Base-by-base conservation (phyloP, 1,140 invertebrate species). In the Dufourea novaeangliae region DNA sequence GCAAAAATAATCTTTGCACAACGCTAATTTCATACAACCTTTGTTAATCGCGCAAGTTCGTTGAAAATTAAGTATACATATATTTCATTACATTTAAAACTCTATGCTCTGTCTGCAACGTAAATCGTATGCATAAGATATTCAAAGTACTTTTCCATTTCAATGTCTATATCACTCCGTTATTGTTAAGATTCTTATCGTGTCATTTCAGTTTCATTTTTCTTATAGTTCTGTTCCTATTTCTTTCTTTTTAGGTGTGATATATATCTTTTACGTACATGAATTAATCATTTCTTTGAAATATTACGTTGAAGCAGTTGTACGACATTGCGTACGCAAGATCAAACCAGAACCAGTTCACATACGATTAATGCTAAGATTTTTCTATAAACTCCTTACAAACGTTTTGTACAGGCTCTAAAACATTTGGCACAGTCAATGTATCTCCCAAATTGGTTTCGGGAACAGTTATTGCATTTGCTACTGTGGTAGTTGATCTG, bases 401-500 rank as follows among this genome's bases (percentile, higher is more conserved):
- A 77, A 85, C 32, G 32, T 79, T 71, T 72, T 90, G 84, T 44
- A 86, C 50, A 5, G 84, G 72, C n/a, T 86, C 67, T 62, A 87
- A 57, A 29, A 87, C 12, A 69, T 74, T 92, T 90, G 92, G 90
- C 85, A 92, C 91, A 10, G 82, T 88, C 79, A 92, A 82, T 64
- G 82, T 90, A 37, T 79, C 34, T 72, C 85, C 86, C 12, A 34
- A 64, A 50, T 84, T 86, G 39, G 25, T 87, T 56, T 78, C 67
- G 7, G 44, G 54, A 37, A 67, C 68, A 54, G 17, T 88, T 50
- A 88, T 68, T 29, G 88, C 69, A 46, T 89, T 92, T 68, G 85
- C 87, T 20, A 92, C 81, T 22, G 85, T 87, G 11, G 90, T 87
- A 10, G 90, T 88, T 37, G 92, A 92, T 88, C 92, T 92, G 82